These are phyloP conservation scores for Phalacrocorax brasilianus DNA, from an alignment of 2,113 vertebrate genomes.

Conservation along the genomic window DNA sequence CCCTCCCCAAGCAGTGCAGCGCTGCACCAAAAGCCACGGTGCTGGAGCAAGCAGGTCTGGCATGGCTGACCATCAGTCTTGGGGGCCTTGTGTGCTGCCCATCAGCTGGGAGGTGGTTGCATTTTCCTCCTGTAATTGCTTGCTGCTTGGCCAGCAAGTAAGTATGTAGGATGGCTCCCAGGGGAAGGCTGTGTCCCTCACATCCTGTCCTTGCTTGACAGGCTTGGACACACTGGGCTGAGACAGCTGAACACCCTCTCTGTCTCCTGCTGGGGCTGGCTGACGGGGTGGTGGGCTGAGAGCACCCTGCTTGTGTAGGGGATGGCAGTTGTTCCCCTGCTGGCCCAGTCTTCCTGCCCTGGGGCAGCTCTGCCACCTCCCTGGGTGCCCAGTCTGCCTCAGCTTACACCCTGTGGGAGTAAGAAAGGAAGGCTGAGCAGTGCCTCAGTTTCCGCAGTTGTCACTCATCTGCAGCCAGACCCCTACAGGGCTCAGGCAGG, in stretches of 20 bases:
- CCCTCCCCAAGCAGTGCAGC: neutral
- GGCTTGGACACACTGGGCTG: neutral
- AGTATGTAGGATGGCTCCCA: neutral
- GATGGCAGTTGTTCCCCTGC: rapidly evolving
- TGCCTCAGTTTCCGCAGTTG: neutral
- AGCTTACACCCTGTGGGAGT: neutral
- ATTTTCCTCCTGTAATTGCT: neutral
- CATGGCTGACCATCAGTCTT: neutral
- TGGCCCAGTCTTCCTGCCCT: neutral
- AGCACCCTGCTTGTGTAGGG: neutral
- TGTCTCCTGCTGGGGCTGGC: neutral
- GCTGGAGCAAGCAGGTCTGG: neutral
- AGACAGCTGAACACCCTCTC: neutral
- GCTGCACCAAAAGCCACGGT: neutral
- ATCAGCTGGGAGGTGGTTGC: neutral
- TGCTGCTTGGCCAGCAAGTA: rapidly evolving
- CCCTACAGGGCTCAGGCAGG: rapidly evolving
- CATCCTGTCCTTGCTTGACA: neutral
- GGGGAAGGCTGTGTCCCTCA: neutral
- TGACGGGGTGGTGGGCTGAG: neutral
- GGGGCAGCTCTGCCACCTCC: neutral
- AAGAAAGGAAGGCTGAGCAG: neutral
- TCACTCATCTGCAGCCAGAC: no score
- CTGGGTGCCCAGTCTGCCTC: neutral
- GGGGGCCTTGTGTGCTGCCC: rapidly evolving